Conservation (phyloP, 2,888 invertebrate species). For the Kuschelorhynchus macadamiae region DNA sequence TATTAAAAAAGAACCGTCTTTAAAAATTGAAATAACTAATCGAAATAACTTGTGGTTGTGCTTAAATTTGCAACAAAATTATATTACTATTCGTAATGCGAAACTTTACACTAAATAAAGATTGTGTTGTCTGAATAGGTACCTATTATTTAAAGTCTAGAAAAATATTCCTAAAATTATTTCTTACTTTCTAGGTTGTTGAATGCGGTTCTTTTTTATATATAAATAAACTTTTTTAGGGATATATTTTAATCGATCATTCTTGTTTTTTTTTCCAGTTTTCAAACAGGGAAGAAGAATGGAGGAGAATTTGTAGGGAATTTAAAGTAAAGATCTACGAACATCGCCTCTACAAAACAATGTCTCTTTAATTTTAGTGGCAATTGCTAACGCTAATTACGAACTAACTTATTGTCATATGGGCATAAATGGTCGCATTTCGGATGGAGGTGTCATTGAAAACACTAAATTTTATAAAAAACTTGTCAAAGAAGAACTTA, state of each 20-base stretch:
- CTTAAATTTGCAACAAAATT: too few species aligned
- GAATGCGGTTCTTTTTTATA: not conserved
- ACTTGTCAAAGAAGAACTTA: constrained; percentile 9
- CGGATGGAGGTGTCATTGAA: constrained; percentile 31
- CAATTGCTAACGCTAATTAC: constrained; percentile 17
- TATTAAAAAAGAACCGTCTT: too few species aligned
- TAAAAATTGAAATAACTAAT: too few species aligned
- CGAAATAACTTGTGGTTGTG: too few species aligned
- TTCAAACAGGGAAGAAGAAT: constrained; percentile 16
- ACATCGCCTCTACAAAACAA: constrained; percentile 9
- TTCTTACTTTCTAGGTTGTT: too few species aligned
- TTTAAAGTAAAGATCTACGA: constrained; percentile 9
- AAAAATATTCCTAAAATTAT: too few species aligned
- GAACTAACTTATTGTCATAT: constrained; percentile 11
- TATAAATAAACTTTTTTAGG: not conserved
- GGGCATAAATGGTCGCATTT: constrained; percentile 21
- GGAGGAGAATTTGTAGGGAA: constrained; percentile 9
- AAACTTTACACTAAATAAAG: too few species aligned
- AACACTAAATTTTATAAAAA: constrained; percentile 16
- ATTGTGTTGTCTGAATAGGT: too few species aligned
- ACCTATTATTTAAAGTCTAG: too few species aligned
- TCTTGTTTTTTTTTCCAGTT: constrained; percentile 15
- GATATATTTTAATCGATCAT: constrained; percentile 6
- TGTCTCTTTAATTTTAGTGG: constrained; percentile 17
- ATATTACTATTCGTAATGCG: too few species aligned